A percentile compares a stretch with the other conserved stretches of the same genome.
Conservation (phyloP, 2,113 vertebrate genomes). For the Pandion haliaetus region DNA sequence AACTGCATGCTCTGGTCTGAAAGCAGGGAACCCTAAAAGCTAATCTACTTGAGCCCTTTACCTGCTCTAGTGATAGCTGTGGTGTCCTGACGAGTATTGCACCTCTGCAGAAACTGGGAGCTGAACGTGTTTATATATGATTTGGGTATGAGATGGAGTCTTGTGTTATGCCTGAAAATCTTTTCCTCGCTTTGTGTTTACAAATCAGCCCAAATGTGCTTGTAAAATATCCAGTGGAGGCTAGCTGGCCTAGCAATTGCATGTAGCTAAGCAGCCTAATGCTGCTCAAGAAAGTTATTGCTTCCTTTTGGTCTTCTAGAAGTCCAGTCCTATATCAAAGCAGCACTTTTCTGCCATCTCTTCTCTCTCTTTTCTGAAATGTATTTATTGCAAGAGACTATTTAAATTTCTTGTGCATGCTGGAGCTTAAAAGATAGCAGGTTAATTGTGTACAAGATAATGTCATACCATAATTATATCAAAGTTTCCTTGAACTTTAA, state of each 20-base stretch:
- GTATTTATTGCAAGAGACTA: not conserved
- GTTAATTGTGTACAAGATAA: not conserved
- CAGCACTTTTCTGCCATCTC: not conserved
- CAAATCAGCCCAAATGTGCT: not conserved
- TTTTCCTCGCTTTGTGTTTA: not conserved
- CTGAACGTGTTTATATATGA: fast-evolving
- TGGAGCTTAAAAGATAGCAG: not conserved
- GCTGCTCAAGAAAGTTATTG: not conserved
- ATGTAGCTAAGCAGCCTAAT: not conserved
- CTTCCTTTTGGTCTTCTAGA: not conserved
- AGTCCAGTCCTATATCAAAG: no score
- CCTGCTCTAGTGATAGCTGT: not conserved
- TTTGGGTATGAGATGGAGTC: not conserved
- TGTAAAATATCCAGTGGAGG: not conserved
- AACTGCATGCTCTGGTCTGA: not conserved
- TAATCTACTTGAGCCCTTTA: not conserved
- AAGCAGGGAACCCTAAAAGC: not conserved
- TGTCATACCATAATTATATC: not conserved
- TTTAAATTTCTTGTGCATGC: not conserved
- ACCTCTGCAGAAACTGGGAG: not conserved
- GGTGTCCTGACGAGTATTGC: not conserved
- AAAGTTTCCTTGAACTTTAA: not conserved
- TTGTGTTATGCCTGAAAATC: not conserved
- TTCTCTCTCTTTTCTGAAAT: no score
- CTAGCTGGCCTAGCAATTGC: not conserved